Base-by-base conservation (phyloP, 2,888 invertebrate genomes). In the Anodontia alba region DNA sequence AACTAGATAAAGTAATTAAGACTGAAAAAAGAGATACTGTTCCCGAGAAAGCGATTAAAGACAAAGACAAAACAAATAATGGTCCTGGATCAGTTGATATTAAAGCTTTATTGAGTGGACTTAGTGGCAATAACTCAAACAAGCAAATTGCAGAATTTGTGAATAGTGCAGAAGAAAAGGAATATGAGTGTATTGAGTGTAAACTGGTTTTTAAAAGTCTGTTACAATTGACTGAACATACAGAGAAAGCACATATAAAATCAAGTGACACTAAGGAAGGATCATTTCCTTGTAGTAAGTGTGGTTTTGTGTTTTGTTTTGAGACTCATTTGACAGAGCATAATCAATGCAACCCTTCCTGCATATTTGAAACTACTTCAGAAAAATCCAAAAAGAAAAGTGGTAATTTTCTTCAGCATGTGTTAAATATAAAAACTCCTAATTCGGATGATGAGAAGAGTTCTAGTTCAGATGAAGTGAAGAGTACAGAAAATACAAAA, bases 251-350 rank as follows among this genome's bases (percentile, higher is more conserved):
- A 62, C 62, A 62, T 62, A 33, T 29, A 33, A 62, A 33, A 33
- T 3, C 5, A 38, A 38, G 38, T 38, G 38, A 38, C 8, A 26
- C 33, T 31, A 33, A 62, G 10, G 62, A 33, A 33, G 62, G 62
- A 33, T 33, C 33, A 3, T 62, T 62, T 62, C 5, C 33, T 17
- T 62, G 62, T 62, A 33, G 33, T 33, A 12, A 20, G 3, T 62
- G 62, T 62, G 62, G 62, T 62, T 62, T 62, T 62, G 8, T n/a
- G 31, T 62, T 62, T 62, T 8, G 17, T 33, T 62, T 20, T 33
- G 62, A 62, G 17, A 15, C 62, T 12, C 62, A 62, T 62, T 33
- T 62, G 12, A 31, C 1, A n/a, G 62, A 62, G 20, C 62, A 62
- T 33, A 62, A 17, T 62, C 5, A n/a, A 10, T 8, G 31, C 8